These are phyloP conservation scores for Axinella damicornis DNA, from an alignment of 37 sponge, comb jelly and placozoan species.

Conservation along the genomic window DNA sequence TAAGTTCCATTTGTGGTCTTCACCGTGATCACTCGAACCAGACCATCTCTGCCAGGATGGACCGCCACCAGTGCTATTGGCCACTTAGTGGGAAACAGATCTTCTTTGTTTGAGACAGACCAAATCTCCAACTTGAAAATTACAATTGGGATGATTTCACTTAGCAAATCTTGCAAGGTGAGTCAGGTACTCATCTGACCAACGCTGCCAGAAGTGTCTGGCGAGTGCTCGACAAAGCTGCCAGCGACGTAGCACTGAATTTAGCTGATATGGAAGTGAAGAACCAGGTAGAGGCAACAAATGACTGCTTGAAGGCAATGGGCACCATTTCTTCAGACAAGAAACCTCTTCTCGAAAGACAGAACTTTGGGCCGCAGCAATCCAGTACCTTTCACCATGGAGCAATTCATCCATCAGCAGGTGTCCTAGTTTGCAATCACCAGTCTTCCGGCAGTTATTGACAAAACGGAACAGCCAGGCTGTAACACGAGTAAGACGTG, in stretches of 20 bases:
- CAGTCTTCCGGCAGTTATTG: not conserved
- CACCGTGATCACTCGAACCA: no score
- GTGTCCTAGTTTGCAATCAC: no score
- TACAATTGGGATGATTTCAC: slow-evolving; percentile 13
- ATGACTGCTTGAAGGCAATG: no score
- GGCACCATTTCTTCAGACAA: no score
- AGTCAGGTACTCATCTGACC: slow-evolving; percentile 24
- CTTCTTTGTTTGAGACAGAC: slow-evolving; percentile 5
- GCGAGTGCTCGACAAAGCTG: slow-evolving; percentile 13
- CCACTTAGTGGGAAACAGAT: slow-evolving; percentile 19
- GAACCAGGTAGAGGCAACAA: not conserved
- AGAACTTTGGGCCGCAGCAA: not conserved
- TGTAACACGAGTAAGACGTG: slow-evolving; percentile 33
- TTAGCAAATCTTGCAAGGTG: slow-evolving; percentile 1
- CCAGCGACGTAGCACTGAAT: slow-evolving; percentile 25
- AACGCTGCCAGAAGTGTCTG: slow-evolving; percentile 40
- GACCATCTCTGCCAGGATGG: no score
- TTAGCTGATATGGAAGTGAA: slow-evolving; percentile 1
- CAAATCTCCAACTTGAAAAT: slow-evolving; percentile 11
- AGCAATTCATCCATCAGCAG: no score
- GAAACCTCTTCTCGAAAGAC: slow-evolving; percentile 11
- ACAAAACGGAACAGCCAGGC: slow-evolving; percentile 26
- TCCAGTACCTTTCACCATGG: slow-evolving; percentile 17
- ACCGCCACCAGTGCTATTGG: no score
- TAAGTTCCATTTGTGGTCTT: no score